Evolutionary conservation across 2,113 vertebrate species (phyloP), one percentile per base, ranked within the genome.

Genomic region (Dunckerocampus dactyliophorus): DNA sequence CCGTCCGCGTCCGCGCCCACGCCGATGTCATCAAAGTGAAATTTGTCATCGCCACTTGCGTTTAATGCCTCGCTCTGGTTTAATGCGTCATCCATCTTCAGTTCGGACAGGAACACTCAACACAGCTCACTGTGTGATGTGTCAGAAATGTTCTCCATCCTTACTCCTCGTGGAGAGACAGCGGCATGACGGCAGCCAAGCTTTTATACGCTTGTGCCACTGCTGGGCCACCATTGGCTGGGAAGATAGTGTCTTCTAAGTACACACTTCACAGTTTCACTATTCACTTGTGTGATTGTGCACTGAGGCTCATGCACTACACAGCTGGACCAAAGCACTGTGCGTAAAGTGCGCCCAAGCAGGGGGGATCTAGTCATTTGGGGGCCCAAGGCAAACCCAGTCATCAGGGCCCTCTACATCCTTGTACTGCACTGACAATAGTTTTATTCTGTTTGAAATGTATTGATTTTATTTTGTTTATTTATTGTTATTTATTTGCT

Each of bases 1-100:
- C 83, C 85, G 59, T 90, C 83, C 0, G 85, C 88, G 59, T 90
- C 83, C 0, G 85, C 88, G 51, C 76, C 78, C 42, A 87, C 28
- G 0, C 91, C 88, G 46, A 87, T 82, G 72, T 87, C 78, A 6
- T 90, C 84, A 22, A 83, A 75, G 24, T 67, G 67, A 65, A 87
- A 88, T 47, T 62, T 65, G 6, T 85, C 69, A 24, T 74, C 74
- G 2, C 59, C 75, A 63, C 73, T 88, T 58, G 54, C 42, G 76
- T 92, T 92, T 17, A 57, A 28, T 0, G 57, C 37, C 34, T 39
- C 63, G 21, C 84, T 92, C 37, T 73, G 63, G 82, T 91, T 92
- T 3, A 83, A 45, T 2, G 16, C 16, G 9, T 60, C 58, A n/a
- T 81, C 89, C 90, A 92, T 92, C 42, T 56, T 75, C 42, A 43